These are phyloP conservation scores for Drosophila ogumai DNA, from an alignment of 1,140 invertebrate species.

Conservation along the genomic window DNA sequence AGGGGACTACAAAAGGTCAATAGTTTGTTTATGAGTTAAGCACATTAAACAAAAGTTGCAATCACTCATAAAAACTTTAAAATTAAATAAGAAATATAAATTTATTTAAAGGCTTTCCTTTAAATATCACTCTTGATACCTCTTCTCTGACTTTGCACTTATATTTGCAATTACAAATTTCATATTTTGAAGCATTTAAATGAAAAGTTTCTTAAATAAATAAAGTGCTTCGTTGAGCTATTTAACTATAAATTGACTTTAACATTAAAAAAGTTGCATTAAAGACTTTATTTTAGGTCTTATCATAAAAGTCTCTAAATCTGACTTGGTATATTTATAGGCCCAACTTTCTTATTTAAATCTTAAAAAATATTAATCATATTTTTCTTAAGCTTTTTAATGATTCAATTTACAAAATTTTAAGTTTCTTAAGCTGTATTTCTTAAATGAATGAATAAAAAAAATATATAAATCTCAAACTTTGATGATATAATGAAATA, in stretches of 20 bases:
- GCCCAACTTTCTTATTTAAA: neutral
- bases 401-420: neutral
- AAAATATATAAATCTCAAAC: neutral
- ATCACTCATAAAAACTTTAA: no score
- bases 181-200: no score
- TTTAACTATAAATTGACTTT: neutral
- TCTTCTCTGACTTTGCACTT: no score
- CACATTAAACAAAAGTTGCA: neutral
- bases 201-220: no score
- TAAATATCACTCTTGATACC: no score
- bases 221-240: neutral
- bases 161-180: no score
- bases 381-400: neutral
- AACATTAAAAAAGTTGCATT: neutral
- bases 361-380: neutral
- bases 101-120: no score
- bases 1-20: neutral
- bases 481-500: neutral
- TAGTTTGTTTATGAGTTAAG: neutral
- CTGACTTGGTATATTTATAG: neutral
- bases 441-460: neutral
- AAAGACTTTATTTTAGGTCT: no score
- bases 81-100: no score
- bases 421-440: neutral
- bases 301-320: neutral